phyloP scores from a whole-genome alignment of 37 sponge, comb jelly and placozoan genomes.

The Bolinopsis microptera region DNA sequence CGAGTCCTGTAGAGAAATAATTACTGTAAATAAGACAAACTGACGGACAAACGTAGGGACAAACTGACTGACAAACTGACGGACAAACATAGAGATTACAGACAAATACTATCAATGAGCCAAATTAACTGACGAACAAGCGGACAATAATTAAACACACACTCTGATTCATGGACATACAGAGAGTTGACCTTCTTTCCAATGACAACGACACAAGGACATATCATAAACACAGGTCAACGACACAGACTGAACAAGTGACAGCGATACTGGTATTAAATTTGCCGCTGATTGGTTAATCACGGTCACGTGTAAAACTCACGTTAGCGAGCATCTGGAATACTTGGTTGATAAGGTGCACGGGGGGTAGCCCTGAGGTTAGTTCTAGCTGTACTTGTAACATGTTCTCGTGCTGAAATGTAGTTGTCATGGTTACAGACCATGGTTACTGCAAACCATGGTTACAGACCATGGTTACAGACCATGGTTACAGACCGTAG shows the following conservation, averaged over 20 bases:
- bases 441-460: no score
- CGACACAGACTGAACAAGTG: background rate
- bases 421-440: no score
- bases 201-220: no score
- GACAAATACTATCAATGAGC: background rate
- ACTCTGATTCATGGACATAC: background rate
- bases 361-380: background rate
- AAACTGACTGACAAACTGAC: background rate
- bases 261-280: background rate
- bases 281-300: no score
- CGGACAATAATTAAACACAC: background rate
- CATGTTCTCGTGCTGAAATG: constrained; percentile 52
- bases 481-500: no score
- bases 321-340: constrained; percentile 20
- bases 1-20: background rate
- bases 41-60: background rate
- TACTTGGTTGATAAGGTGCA: constrained; percentile 52
- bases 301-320: background rate
- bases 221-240: no score
- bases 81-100: background rate
- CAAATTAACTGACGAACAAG: background rate
- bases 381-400: constrained; percentile 49
- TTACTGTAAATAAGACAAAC: background rate
- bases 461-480: no score
- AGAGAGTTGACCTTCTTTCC: background rate